Conservation (phyloP, 2,797 vertebrate genomes). For the Acrossocheilus wenchowensis region DNA sequence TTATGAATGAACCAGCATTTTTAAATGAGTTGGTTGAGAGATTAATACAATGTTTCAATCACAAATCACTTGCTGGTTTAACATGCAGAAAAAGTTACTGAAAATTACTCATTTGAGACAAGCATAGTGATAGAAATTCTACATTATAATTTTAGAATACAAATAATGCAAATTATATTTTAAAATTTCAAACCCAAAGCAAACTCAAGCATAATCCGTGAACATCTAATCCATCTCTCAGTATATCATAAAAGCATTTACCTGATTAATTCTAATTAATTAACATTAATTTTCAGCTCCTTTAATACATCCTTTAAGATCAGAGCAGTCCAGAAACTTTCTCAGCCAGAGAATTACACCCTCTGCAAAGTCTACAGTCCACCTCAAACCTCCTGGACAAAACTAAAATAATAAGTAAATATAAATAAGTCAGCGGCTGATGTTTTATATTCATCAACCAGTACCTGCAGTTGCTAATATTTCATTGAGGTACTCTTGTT, state of each 20-base stretch:
- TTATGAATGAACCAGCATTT: not conserved
- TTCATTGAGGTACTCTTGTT: not conserved
- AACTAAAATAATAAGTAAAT: not conserved
- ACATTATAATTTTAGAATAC: not conserved
- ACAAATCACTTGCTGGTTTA: not conserved
- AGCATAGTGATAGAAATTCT: not conserved
- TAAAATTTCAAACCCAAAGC: not conserved
- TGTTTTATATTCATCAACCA: slow-evolving; percentile 67
- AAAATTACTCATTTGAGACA: not conserved
- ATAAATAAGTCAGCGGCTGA: slow-evolving; percentile 52
- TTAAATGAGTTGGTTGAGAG: not conserved
- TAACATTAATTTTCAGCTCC: not conserved
- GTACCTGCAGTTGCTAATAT: slow-evolving; percentile 22
- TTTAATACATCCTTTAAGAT: not conserved
- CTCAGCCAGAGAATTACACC: not conserved
- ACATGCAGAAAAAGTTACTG: not conserved
- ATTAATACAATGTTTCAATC: not conserved
- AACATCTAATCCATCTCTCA: not conserved
- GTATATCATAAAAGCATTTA: not conserved
- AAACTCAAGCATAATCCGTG: not conserved
- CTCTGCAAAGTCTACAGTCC: not conserved
- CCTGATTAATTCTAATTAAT: not conserved
- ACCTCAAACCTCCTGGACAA: not conserved
- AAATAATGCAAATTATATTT: not conserved
- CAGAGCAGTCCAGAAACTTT: too few species aligned